Evolutionary conservation across 2,888 invertebrate genomes (phyloP).

Genomic region (Diplazon laetatorius): DNA sequence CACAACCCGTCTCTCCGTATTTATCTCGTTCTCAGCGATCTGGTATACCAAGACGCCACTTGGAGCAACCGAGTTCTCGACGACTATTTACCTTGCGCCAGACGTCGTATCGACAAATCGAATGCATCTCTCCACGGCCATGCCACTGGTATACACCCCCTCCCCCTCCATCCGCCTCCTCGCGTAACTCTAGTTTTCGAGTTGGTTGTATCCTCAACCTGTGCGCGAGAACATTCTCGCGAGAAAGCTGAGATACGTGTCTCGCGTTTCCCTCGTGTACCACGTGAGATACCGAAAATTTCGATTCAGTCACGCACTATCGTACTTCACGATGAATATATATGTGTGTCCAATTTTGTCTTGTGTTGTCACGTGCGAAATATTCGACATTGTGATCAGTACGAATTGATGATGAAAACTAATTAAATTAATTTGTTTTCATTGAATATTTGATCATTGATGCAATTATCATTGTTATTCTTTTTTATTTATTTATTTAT

Average conservation of each 20-base stretch:
- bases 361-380: not conserved
- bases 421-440: too few species aligned
- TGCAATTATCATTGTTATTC: too few species aligned
- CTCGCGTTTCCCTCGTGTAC: not conserved
- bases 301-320: slow-evolving; percentile 17
- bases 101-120: slow-evolving; percentile 56
- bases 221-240: slow-evolving; percentile 5
- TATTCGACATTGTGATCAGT: not conserved
- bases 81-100: slow-evolving; percentile 51
- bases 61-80: slow-evolving; percentile 42
- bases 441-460: too few species aligned
- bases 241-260: slow-evolving; percentile 29
- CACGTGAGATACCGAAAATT: slow-evolving; percentile 24
- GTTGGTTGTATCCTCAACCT: slow-evolving; percentile 24
- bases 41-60: slow-evolving; percentile 24
- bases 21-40: slow-evolving; percentile 35
- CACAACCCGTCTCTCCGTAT: slow-evolving; percentile 16
- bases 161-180: too few species aligned
- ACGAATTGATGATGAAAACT: too few species aligned
- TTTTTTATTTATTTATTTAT: too few species aligned
- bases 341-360: not conserved
- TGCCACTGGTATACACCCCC: slow-evolving; percentile 20
- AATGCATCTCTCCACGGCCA: slow-evolving; percentile 49
- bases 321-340: not conserved
- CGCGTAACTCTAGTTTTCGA: slow-evolving; percentile 11